Evolutionary conservation across 2,113 vertebrate genomes (phyloP).

Genomic region (Morone saxatilis): DNA sequence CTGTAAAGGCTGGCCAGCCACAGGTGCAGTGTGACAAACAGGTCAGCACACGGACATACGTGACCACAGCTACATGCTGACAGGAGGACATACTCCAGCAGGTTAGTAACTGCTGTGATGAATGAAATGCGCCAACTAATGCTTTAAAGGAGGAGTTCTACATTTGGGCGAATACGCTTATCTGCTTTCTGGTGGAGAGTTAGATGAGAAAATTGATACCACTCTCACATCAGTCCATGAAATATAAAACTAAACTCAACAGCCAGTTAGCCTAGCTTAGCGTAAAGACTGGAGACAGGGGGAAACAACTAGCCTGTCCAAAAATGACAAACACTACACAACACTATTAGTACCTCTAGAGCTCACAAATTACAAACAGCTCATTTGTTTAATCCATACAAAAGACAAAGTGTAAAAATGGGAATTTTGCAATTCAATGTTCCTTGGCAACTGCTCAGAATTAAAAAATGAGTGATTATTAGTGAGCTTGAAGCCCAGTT

Average conservation of each 20-base stretch:
- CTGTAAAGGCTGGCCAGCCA: slow-evolving; percentile 70
- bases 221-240: not conserved
- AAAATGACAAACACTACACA: not conserved
- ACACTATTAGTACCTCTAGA: not conserved
- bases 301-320: not conserved
- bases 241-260: not conserved
- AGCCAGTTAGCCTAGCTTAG: not conserved
- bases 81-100: slow-evolving; percentile 29
- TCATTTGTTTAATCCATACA: not conserved
- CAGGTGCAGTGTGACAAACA: slow-evolving; percentile 84
- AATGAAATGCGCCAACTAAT: not conserved
- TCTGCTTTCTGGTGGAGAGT: not conserved
- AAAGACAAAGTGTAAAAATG: no score
- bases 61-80: slow-evolving; percentile 34
- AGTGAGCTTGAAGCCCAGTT: not conserved
- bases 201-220: not conserved
- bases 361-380: not conserved
- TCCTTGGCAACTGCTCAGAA: not conserved
- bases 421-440: no score
- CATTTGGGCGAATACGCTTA: not conserved
- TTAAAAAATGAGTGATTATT: not conserved
- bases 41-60: slow-evolving; percentile 72
- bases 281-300: not conserved
- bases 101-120: slow-evolving; percentile 20
- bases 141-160: not conserved